Evolutionary conservation across 2,888 invertebrate genomes (phyloP).

Genomic region (Lycaena phlaeas): DNA sequence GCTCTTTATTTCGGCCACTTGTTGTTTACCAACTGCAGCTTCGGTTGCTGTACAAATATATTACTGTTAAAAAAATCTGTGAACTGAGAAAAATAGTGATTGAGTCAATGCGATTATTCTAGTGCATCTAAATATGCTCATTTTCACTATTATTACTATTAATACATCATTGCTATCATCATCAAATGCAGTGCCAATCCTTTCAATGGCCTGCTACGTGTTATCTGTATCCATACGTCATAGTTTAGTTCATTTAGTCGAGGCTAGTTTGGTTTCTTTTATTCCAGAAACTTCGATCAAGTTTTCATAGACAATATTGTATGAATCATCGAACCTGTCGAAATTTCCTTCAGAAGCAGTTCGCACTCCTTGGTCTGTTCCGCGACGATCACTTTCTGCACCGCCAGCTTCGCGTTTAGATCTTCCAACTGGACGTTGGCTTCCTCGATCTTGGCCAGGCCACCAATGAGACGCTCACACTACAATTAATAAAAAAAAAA

Average conservation of each 20-base stretch:
- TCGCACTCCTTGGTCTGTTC: constrained; percentile 89
- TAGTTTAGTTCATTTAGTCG: too few relatives aligned
- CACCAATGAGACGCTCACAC: constrained; percentile 80
- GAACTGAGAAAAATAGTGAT: too few relatives aligned
- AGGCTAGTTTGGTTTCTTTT: too few relatives aligned
- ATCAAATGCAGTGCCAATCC: too few relatives aligned
- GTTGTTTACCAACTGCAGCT: constrained; percentile 83
- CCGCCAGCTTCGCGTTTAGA: constrained; percentile 84
- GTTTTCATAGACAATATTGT: too few relatives aligned
- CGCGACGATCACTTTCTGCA: constrained; percentile 87
- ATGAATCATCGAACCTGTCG: constrained; percentile 53
- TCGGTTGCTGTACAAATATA: constrained; percentile 64
- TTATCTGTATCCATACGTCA: too few relatives aligned
- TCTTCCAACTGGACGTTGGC: constrained; percentile 87
- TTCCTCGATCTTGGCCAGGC: constrained; percentile 88
- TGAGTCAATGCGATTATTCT: too few relatives aligned
- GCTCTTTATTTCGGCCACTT: constrained; percentile 84
- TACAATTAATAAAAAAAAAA: constrained; percentile 28
- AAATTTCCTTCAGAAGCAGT: constrained; percentile 81
- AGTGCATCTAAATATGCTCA: too few relatives aligned
- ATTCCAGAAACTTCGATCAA: too few relatives aligned
- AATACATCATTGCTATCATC: too few relatives aligned
- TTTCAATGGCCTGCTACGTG: too few relatives aligned
- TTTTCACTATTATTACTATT: too few relatives aligned
- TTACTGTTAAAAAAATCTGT: neutral